Base-by-base conservation (phyloP, 2,888 invertebrate genomes). In the Celastrina argiolus region DNA sequence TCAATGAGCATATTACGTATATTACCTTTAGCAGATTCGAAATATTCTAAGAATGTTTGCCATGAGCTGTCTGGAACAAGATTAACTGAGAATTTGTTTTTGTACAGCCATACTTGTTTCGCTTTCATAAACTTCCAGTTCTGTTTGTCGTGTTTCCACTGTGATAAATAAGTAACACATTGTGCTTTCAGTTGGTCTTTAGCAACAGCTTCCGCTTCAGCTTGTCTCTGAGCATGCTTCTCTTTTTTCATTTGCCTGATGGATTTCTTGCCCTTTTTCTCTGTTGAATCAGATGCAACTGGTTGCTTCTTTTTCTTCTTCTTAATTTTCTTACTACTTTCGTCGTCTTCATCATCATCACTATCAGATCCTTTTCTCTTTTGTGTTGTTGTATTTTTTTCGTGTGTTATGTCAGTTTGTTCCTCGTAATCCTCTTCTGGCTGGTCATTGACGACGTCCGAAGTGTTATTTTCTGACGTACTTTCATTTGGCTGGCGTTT, bases 111-210 rank as follows among this genome's bases (percentile, higher is more conserved):
- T n/a, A 94, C 92, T 85, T 96, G 96, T 69, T 93, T 93, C 1
- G 94, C 82, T 82, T 96, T 96, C 82, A 95, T 95, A 79, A 96
- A 96, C 81, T 96, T 96, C 96, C 96, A 96, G 74, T 94, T 93
- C 58, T 83, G 84, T 71, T 85, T 92, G 69, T 93, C 91, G 77
- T 95, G 91, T 80, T 95, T 94, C 96, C 96, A 96, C 76, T 94
- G 92, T 1, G 93, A 93, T 64, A 96, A 79, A 78, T 96, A 96
- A 75, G 90, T 93, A 18, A 94, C 84, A 68, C 94, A 94, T 69
- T 93, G 93, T 58, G 92, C 83, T 73, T 93, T 93, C 12, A 93
- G 88, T 66, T 92, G 92, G 66, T 92, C 85, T 74, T 92, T 92
- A 12, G 85, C 81, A 59, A 90, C 91, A 63, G 89, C 83, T 74